Evolutionary conservation across 2,888 invertebrate species (phyloP).

Genomic region (Tetropium fuscum): DNA sequence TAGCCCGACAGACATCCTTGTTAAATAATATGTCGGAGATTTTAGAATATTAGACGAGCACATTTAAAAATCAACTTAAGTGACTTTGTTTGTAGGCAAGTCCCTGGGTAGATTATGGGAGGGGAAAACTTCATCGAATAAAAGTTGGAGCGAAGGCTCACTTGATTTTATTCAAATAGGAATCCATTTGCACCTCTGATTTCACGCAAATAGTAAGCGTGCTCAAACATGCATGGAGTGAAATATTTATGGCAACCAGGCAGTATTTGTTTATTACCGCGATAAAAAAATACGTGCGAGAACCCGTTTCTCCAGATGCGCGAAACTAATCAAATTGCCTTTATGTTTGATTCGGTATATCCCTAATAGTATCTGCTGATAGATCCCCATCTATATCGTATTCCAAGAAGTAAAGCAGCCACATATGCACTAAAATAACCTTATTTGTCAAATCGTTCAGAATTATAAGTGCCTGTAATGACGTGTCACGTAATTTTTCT

Average conservation of each 20-base stretch:
- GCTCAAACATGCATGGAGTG: neutral
- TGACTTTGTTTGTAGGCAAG: constrained; percentile 22
- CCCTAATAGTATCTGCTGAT: no score
- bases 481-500: no score
- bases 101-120: constrained; percentile 15
- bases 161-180: constrained; percentile 1
- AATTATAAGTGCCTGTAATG: no score
- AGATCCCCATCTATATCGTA: no score
- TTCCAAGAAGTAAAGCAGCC: no score
- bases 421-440: no score
- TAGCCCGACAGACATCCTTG: constrained; percentile 35
- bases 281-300: no score
- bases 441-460: no score
- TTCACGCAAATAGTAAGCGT: neutral
- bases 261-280: no score
- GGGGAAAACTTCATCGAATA: constrained; percentile 14
- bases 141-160: neutral
- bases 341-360: no score
- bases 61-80: constrained; percentile 30
- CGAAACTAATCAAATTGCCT: no score
- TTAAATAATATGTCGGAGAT: constrained; percentile 35
- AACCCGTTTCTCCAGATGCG: no score
- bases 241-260: neutral
- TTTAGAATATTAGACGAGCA: constrained; percentile 35
- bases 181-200: neutral